Percentiles rank a stretch among this genome's conserved stretches.
phyloP scores from a whole-genome alignment of 2,797 vertebrate genomes.

The Heteromormyrus szaboi region DNA sequence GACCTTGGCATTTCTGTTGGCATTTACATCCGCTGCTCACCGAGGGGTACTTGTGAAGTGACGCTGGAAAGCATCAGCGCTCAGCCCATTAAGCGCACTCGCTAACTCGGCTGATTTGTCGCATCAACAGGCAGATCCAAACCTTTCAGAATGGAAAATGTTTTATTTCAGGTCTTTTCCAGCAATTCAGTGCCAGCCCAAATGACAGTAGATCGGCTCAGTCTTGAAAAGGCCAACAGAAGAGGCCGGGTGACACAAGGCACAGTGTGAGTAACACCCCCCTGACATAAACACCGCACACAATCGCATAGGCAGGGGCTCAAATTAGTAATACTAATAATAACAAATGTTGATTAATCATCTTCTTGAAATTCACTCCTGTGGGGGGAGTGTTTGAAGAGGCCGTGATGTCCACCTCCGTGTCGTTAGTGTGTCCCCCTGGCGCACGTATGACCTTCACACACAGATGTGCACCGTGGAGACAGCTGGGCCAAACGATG shows the following conservation, averaged over 20 bases:
- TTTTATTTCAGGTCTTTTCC: background rate
- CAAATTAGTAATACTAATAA: background rate
- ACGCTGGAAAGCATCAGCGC: background rate
- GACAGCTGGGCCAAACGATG: background rate
- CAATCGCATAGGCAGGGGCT: background rate
- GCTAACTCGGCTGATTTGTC: background rate
- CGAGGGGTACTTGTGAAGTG: background rate
- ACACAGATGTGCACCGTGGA: background rate
- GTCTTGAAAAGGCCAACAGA: background rate
- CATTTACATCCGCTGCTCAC: slow-evolving; percentile 11
- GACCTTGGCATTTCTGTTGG: background rate
- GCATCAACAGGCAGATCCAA: background rate
- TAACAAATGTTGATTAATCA: background rate
- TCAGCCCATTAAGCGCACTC: background rate
- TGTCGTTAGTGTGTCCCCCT: background rate
- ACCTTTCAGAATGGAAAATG: background rate
- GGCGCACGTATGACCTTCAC: background rate
- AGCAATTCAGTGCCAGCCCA: background rate
- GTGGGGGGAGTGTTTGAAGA: background rate
- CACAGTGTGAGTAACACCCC: background rate
- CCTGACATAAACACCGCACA: too few relatives aligned
- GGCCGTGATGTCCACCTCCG: background rate
- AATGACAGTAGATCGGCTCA: background rate
- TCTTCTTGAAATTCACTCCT: background rate
- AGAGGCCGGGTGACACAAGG: background rate